Conservation (phyloP, 2,888 invertebrate species). For the Camponotus fellah region DNA sequence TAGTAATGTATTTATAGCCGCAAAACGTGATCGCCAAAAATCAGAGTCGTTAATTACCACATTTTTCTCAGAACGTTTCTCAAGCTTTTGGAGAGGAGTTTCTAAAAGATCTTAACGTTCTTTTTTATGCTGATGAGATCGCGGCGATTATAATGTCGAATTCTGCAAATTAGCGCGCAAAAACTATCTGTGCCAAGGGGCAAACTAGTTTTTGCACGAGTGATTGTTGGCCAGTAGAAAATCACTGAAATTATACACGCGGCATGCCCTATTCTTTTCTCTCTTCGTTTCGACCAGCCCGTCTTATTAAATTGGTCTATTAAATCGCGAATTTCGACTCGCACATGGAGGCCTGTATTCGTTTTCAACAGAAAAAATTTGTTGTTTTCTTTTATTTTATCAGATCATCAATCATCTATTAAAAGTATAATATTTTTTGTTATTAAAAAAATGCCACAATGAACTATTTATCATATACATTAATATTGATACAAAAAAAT, state of each 20-base stretch:
- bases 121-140: constrained; percentile 27
- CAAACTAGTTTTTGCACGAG: constrained; percentile 41
- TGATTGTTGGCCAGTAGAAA: constrained; percentile 41
- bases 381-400: neutral
- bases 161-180: constrained; percentile 33
- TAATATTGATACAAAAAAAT: constrained; percentile 2
- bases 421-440: neutral
- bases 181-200: constrained; percentile 9
- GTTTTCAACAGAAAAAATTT: neutral
- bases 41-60: neutral
- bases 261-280: constrained; percentile 46
- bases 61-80: constrained; percentile 18
- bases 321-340: constrained; percentile 37
- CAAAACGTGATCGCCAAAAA: neutral
- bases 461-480: neutral
- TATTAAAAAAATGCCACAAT: neutral
- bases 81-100: constrained; percentile 4
- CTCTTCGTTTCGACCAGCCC: neutral
- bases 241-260: constrained; percentile 65
- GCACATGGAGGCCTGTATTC: neutral
- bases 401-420: neutral
- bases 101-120: neutral
- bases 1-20: neutral
- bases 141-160: constrained; percentile 43
- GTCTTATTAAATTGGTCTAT: constrained; percentile 50